Conservation (phyloP, 2,797 vertebrate species). For the Ptychadena robeensis region DNA sequence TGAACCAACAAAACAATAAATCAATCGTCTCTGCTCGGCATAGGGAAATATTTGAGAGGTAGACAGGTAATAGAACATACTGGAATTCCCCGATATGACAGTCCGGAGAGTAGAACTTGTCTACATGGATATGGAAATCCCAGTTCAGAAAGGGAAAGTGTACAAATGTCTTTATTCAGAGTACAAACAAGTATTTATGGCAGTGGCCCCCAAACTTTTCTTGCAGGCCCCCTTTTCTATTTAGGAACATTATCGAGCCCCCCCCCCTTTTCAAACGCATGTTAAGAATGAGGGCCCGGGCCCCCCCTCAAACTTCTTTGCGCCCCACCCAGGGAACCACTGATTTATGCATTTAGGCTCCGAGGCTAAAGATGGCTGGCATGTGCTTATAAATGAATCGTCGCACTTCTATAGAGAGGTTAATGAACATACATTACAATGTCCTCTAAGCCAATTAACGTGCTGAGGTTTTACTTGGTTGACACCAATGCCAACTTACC, state of each 20-base stretch:
- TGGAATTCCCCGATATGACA: background rate
- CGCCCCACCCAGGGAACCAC: too few relatives aligned
- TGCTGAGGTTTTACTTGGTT: background rate
- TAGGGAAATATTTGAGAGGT: constrained; percentile 4
- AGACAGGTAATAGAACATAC: constrained; percentile 33
- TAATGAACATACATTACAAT: background rate
- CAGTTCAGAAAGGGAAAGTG: background rate
- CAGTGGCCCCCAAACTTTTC: too few relatives aligned
- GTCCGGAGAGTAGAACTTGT: background rate
- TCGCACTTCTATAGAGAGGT: background rate
- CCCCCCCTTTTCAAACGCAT: too few relatives aligned
- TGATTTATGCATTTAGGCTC: too few relatives aligned
- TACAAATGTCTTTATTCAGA: background rate
- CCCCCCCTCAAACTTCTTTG: too few relatives aligned
- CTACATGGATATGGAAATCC: constrained; percentile 1
- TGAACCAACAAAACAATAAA: constrained; percentile 42
- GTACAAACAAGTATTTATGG: too few relatives aligned
- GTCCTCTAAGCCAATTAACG: too few relatives aligned
- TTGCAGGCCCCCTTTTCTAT: too few relatives aligned
- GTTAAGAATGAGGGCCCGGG: too few relatives aligned
- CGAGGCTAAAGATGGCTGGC: background rate
- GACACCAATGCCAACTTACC: too few relatives aligned
- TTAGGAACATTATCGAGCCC: too few relatives aligned
- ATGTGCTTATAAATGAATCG: background rate
- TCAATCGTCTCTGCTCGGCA: constrained; percentile 25